phyloP scores from a whole-genome alignment of 2,888 invertebrate species.

The Harpagoxenus sublaevis region DNA sequence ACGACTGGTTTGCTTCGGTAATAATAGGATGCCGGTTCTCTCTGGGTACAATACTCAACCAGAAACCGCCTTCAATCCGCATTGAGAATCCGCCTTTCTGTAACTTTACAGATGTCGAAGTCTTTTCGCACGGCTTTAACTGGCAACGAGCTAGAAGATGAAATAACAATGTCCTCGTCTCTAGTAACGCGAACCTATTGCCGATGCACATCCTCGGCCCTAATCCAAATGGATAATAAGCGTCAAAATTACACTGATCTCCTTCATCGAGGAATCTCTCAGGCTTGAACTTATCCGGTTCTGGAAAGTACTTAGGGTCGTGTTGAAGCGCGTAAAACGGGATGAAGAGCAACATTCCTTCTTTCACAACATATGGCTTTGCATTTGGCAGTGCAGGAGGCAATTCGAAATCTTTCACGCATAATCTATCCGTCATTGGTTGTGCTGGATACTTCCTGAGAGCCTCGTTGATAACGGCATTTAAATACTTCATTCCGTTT shows the following conservation, averaged over 20 bases:
- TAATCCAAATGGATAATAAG: constrained; percentile 78
- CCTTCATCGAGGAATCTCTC: constrained; percentile 81
- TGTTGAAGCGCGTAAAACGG: constrained; percentile 81
- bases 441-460: constrained; percentile 77
- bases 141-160: constrained; percentile 74
- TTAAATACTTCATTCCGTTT: constrained; percentile 87
- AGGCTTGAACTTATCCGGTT: constrained; percentile 85
- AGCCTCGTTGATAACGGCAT: constrained; percentile 86
- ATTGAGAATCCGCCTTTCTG: constrained; percentile 52
- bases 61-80: constrained; percentile 71
- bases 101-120: constrained; percentile 82
- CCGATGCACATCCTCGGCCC: constrained; percentile 80
- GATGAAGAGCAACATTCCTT: constrained; percentile 78
- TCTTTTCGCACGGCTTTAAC: constrained; percentile 83
- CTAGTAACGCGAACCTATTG: constrained; percentile 85
- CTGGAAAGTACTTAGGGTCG: constrained; percentile 81
- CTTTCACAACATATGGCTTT: constrained; percentile 77
- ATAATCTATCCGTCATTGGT: constrained; percentile 78
- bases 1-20: not conserved
- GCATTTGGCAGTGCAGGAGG: constrained; percentile 77
- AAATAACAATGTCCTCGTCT: constrained; percentile 76
- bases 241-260: constrained; percentile 41
- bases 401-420: constrained; percentile 78
- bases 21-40: not conserved
- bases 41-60: constrained; percentile 68